These are phyloP conservation scores for Darevskia mixta DNA, from an alignment of 2,797 vertebrate species.

Conservation along the genomic window DNA sequence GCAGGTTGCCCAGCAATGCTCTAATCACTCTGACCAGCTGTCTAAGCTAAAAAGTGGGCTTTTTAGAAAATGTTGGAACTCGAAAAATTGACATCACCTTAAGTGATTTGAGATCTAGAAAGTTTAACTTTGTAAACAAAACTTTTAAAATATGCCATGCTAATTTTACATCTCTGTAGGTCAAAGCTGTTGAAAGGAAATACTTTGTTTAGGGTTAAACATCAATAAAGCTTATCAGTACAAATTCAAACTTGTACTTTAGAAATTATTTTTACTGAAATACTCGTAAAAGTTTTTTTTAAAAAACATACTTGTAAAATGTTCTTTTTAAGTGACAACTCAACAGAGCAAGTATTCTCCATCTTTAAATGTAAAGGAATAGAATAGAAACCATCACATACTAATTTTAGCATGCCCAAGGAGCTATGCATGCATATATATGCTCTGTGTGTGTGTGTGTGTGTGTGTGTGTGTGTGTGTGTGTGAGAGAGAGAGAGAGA, in stretches of 20 bases:
- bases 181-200: background rate
- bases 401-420: background rate
- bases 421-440: background rate
- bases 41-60: background rate
- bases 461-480: no score
- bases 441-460: no score
- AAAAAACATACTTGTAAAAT: background rate
- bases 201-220: background rate
- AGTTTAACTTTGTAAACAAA: background rate
- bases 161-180: background rate
- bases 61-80: background rate
- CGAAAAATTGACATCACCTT: background rate
- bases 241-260: background rate
- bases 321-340: background rate
- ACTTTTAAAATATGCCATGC: background rate
- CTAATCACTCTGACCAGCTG: background rate
- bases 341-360: background rate
- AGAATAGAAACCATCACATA: background rate
- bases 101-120: background rate
- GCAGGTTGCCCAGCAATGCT: no score
- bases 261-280: background rate
- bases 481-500: no score
- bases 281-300: background rate
- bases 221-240: background rate
- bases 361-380: background rate